phyloP scores from a whole-genome alignment of 1,140 invertebrate genomes.

The Scaptomyza pallida region DNA sequence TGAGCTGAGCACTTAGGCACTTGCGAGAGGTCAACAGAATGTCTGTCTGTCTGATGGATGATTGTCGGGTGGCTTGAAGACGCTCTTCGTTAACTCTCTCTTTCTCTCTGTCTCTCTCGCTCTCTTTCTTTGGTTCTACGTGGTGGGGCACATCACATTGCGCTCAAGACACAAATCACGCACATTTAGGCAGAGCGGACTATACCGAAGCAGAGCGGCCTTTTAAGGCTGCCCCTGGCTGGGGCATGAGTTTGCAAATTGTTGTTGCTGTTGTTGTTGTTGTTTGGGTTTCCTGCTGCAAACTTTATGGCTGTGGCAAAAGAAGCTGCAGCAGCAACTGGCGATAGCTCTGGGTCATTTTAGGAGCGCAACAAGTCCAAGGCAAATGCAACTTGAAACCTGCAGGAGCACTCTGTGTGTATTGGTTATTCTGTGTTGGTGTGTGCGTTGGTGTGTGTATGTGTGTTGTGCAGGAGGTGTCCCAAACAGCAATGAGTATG shows the following conservation, averaged over 20 bases:
- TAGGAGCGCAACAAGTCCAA: constrained; percentile 72
- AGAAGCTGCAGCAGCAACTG: constrained; percentile 25
- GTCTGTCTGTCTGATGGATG: constrained; percentile 71
- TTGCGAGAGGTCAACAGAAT: constrained; percentile 65
- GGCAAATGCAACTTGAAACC: constrained; percentile 80
- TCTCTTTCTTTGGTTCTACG: constrained; percentile 23
- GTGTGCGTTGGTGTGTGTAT: not conserved
- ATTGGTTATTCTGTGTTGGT: not conserved
- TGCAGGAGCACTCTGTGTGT: constrained; percentile 48
- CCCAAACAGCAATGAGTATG: constrained; percentile 45
- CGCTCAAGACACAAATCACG: constrained; percentile 69
- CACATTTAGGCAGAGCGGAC: constrained; percentile 58
- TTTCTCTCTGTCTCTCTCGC: constrained; percentile 16
- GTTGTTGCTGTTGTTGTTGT: constrained; percentile 53
- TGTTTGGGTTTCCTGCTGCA: constrained; percentile 74
- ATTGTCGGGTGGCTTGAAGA: constrained; percentile 58
- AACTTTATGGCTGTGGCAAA: constrained; percentile 70
- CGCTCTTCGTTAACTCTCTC: constrained; percentile 8
- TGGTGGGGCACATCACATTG: constrained; percentile 71
- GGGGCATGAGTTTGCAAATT: constrained; percentile 78
- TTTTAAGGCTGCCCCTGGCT: constrained; percentile 73
- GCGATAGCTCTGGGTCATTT: constrained; percentile 80
- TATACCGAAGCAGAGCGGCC: constrained; percentile 42
- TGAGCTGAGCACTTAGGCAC: constrained; percentile 2
- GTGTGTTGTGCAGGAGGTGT: constrained; percentile 41